These are phyloP conservation scores for Entomyzon cyanotis DNA, from an alignment of 2,113 vertebrate genomes.

Conservation along the genomic window DNA sequence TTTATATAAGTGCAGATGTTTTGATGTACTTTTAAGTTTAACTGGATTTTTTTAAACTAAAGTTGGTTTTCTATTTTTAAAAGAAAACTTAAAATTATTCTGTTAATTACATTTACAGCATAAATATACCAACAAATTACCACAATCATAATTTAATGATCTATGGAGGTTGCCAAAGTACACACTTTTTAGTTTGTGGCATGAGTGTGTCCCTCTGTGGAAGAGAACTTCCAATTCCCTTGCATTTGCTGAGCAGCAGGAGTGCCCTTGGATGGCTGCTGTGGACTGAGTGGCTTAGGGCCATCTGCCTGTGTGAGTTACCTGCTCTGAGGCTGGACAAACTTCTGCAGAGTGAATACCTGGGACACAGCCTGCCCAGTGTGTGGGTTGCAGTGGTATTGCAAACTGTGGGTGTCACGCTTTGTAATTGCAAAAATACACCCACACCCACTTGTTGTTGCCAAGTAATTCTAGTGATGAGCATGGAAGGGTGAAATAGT, in stretches of 20 bases:
- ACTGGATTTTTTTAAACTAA: background rate
- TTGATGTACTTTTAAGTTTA: background rate
- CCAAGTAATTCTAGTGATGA: background rate
- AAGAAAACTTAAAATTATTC: background rate
- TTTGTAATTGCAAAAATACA: background rate
- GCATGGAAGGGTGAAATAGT: background rate
- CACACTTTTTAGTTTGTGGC: background rate
- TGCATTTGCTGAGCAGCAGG: background rate
- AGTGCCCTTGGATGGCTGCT: background rate
- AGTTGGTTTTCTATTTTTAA: background rate
- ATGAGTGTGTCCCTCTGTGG: background rate
- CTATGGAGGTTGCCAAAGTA: background rate
- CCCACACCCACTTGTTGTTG: slow-evolving; percentile 24
- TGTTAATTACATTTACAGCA: background rate
- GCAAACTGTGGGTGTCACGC: background rate
- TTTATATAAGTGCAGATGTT: background rate
- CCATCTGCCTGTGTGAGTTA: background rate
- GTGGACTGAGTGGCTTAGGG: background rate
- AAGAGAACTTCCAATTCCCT: background rate
- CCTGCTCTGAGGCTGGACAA: background rate
- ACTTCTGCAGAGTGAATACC: background rate
- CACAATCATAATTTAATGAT: background rate
- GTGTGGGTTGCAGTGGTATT: background rate
- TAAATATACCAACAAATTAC: background rate
- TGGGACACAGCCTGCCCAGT: background rate